Base-by-base conservation (phyloP, 2,113 vertebrate genomes). In the Macheiramphus alcinus region DNA sequence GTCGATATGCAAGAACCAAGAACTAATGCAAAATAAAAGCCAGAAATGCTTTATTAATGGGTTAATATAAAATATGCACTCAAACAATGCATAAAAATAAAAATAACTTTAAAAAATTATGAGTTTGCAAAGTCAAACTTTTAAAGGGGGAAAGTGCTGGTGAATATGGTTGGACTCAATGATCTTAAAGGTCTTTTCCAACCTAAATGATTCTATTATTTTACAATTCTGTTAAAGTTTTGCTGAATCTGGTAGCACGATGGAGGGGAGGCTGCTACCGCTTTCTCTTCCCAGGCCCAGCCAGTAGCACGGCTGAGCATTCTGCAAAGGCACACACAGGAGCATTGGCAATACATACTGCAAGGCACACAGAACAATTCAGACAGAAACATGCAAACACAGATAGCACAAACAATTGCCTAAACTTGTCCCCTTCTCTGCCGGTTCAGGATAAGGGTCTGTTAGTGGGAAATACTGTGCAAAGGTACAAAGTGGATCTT, bases 171-270 rank as follows among this genome's bases (percentile, higher is more conserved):
- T 84, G 19, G 16, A 47, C 10, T 50, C 11, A 13, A 9, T 65
- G 22, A 56, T 26, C 17, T 32, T 22, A 40, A 59, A 13, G 3
- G 6, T 47, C 34, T 67, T 75, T 32, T 38, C 16, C 56, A 87
- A 25, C 6, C 2, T 23, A 68, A 90, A 59, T 36, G 4, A 56
- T 40, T 58, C 34, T 53, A 53, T 36, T 3, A 56, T 45, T 52
- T 31, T 53, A 3, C 26, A 59, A 38, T 47, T 56, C 27, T 19
- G 4, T 26, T 63, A n/a, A 53, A 19, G 2, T 68, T 68, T 76
- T 61, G 11, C 9, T 2, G 1, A 47, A 61, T 56, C 27, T 43
- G 16, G 16, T 36, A 58, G 21, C 18, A 90, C 0, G 0, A 9
- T 8, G 0, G 5, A 85, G 19, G 27, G 13, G 31, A 62, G 25